Percentiles rank a stretch among this genome's conserved stretches.
Conservation (phyloP, 2,888 invertebrate genomes). For the Caenorhabditis imperialis region DNA sequence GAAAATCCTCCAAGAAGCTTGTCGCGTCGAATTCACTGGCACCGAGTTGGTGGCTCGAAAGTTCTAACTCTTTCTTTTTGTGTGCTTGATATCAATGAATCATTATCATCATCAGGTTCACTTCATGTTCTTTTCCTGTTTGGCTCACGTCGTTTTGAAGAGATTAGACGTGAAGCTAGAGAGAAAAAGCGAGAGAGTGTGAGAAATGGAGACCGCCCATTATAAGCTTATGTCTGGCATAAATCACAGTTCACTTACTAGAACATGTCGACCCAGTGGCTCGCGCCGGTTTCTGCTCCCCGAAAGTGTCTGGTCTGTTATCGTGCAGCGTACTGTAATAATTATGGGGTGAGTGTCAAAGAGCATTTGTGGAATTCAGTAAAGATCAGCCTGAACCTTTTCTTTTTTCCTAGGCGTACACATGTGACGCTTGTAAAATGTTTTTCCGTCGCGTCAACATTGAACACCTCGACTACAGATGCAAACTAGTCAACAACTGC, state of each 20-base stretch:
- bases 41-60: no score
- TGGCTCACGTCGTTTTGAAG: neutral
- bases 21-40: slow-evolving; percentile 1
- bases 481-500: slow-evolving; percentile 13
- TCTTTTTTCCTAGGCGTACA: slow-evolving; percentile 22
- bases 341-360: slow-evolving; percentile 39
- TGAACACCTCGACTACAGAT: slow-evolving; percentile 7
- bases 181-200: neutral
- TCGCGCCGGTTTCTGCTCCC: slow-evolving; percentile 6
- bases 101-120: no score
- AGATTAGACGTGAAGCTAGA: neutral
- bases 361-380: no score
- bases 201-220: no score
- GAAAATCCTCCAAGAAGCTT: slow-evolving; percentile 12
- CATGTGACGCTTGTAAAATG: slow-evolving; percentile 47
- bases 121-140: no score
- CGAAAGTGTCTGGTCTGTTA: slow-evolving; percentile 27
- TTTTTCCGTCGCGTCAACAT: slow-evolving; percentile 23
- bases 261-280: no score
- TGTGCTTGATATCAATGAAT: no score
- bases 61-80: no score
- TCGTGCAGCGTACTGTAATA: slow-evolving; percentile 31
- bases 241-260: no score
- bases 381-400: no score
- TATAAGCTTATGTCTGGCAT: neutral